Conservation (phyloP, 2,113 vertebrate species). For the Pycnonotus jocosus region DNA sequence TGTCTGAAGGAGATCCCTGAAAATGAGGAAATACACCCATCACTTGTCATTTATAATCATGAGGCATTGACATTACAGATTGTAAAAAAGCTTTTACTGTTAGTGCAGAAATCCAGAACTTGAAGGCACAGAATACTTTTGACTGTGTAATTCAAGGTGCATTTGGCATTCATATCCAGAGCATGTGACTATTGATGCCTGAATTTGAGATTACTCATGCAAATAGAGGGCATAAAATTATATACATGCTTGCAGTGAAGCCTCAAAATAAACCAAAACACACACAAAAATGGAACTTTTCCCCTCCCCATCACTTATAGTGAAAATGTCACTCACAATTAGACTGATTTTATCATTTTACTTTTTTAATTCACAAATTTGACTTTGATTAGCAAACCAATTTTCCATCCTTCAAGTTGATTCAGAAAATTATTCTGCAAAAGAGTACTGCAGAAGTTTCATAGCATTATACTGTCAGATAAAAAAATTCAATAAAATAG, state of each 20-base stretch:
- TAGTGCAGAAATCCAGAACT: neutral
- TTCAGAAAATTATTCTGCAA: neutral
- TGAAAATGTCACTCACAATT: neutral
- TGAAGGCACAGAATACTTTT: neutral
- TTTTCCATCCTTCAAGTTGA: neutral
- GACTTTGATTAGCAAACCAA: neutral
- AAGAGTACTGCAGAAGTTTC: neutral
- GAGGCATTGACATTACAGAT: neutral
- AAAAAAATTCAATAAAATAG: neutral
- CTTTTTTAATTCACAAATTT: neutral
- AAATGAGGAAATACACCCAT: neutral
- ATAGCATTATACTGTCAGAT: neutral
- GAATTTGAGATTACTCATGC: neutral
- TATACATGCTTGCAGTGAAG: neutral
- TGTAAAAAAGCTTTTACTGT: neutral
- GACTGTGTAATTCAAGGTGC: neutral
- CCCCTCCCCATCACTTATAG: neutral
- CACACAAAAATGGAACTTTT: neutral
- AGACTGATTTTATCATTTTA: neutral
- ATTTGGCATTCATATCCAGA: neutral
- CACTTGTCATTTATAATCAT: neutral
- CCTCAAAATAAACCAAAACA: neutral
- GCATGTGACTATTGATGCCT: neutral
- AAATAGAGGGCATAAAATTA: neutral
- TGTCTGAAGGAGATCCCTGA: conserved; percentile 91